Conservation (phyloP, 2,888 invertebrate genomes). For the Pachymerium ferrugineum region DNA sequence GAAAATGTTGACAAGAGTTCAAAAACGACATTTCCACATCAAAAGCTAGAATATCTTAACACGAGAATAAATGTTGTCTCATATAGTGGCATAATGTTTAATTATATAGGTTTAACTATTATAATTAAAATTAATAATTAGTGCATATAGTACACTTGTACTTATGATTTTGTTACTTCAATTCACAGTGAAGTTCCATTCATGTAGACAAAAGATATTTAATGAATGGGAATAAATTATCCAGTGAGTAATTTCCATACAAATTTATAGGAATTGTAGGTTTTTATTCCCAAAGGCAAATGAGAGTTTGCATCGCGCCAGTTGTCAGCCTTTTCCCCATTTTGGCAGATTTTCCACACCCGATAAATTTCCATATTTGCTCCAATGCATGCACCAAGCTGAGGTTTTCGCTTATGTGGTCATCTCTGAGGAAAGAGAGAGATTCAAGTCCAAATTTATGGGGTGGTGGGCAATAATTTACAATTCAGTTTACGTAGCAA, state of each 20-base stretch:
- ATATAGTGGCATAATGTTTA: too few species aligned
- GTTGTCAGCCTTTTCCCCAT: background rate
- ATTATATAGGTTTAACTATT: too few species aligned
- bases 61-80: too few species aligned
- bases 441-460: conserved; percentile 22
- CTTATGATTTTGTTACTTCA: too few species aligned
- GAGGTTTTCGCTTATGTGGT: conserved; percentile 25
- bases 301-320: conserved; percentile 10
- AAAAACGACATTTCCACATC: too few species aligned
- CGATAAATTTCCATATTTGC: conserved; percentile 27
- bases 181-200: background rate
- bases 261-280: background rate
- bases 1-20: too few species aligned
- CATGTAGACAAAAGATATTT: background rate
- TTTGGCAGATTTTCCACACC: conserved; percentile 25
- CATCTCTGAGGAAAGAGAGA: conserved; percentile 20
- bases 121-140: too few species aligned
- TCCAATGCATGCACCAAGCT: conserved; percentile 6
- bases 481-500: conserved; percentile 23
- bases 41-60: too few species aligned
- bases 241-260: background rate
- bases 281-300: conserved; percentile 11
- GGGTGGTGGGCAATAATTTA: conserved; percentile 25
- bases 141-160: too few species aligned
- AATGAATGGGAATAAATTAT: background rate